Evolutionary conservation across 64 coral and sea anemone genomes (phyloP).

Genomic region (Porites australiensis): DNA sequence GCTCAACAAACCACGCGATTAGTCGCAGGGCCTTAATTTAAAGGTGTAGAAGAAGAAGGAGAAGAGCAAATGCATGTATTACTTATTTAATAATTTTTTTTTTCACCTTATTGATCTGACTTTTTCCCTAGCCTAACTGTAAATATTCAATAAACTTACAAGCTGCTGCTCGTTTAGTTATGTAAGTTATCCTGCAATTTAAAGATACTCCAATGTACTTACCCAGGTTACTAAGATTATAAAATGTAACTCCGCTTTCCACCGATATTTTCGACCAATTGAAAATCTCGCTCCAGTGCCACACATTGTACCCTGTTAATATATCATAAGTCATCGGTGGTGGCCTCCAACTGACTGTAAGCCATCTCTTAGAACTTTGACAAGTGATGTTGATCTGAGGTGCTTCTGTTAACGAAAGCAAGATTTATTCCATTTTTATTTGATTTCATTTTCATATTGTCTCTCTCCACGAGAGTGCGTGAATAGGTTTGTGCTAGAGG

Average conservation of each 20-base stretch:
- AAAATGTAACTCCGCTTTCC: neutral
- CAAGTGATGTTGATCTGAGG: constrained; percentile 31
- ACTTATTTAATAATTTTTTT: neutral
- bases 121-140: too few relatives aligned
- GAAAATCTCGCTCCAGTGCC: neutral
- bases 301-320: constrained; percentile 53
- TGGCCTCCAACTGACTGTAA: constrained; percentile 30
- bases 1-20: neutral
- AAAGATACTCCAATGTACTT: neutral
- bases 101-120: neutral
- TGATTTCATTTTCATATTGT: too few relatives aligned
- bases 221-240: constrained; percentile 37
- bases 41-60: neutral
- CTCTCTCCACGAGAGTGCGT: too few relatives aligned
- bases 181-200: neutral
- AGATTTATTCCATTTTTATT: too few relatives aligned
- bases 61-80: neutral
- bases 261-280: constrained; percentile 26
- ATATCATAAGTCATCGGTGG: constrained; percentile 48
- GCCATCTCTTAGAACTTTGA: constrained; percentile 46
- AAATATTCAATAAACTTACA: too few relatives aligned
- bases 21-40: neutral
- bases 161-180: too few relatives aligned
- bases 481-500: too few relatives aligned
- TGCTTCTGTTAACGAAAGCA: constrained; percentile 33